These are phyloP conservation scores for Brachynemurus nebulosus DNA, from an alignment of 2,888 invertebrate genomes.

Conservation along the genomic window DNA sequence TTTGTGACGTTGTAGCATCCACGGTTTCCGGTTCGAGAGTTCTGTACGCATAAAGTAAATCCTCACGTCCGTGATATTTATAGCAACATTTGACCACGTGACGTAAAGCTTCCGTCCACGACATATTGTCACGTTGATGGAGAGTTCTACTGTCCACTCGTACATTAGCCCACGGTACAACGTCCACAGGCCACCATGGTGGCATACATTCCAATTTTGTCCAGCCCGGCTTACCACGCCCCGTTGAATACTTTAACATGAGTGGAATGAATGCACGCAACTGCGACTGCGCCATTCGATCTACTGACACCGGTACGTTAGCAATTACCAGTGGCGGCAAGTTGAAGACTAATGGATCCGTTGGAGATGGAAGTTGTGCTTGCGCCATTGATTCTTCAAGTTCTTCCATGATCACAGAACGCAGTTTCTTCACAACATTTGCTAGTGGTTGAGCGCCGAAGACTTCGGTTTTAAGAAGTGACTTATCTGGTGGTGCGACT, in stretches of 20 bases:
- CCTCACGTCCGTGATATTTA: conserved; percentile 83
- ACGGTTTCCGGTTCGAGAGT: too few relatives aligned
- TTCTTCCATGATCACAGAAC: conserved; percentile 77
- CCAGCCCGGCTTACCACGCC: conserved; percentile 87
- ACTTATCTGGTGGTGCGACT: conserved; percentile 82
- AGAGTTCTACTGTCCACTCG: conserved; percentile 84
- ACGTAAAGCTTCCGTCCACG: conserved; percentile 84
- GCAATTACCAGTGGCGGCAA: conserved; percentile 83
- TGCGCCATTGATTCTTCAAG: conserved; percentile 74
- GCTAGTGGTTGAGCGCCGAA: conserved; percentile 86
- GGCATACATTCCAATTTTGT: conserved; percentile 81
- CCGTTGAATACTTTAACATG: conserved; percentile 89
- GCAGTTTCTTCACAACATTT: conserved; percentile 73
- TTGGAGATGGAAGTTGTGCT: conserved; percentile 61
- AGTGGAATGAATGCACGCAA: conserved; percentile 83
- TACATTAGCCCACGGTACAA: conserved; percentile 89
- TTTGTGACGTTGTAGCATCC: too few relatives aligned
- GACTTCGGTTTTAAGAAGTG: conserved; percentile 60
- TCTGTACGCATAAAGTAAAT: conserved; percentile 54
- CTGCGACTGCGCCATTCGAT: conserved; percentile 93
- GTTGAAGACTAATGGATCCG: conserved; percentile 80
- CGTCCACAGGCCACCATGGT: conserved; percentile 86
- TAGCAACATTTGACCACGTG: conserved; percentile 91
- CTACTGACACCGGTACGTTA: conserved; percentile 87
- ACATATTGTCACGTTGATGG: conserved; percentile 86